Base-by-base conservation (phyloP, 2,113 vertebrate genomes). In the Aphyosemion australe region DNA sequence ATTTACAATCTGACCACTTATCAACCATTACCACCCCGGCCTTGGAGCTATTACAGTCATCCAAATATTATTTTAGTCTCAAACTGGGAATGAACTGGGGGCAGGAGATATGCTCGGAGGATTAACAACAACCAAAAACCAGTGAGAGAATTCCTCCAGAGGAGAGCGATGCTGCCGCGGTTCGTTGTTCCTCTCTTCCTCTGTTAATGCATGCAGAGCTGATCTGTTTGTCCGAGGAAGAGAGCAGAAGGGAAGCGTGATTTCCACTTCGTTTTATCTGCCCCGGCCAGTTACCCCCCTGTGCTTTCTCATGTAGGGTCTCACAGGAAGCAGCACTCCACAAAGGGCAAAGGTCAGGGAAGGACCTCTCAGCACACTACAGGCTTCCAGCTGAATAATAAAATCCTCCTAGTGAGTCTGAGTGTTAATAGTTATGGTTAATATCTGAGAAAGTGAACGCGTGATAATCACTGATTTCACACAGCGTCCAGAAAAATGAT, bases 221-320 rank as follows among this genome's bases (percentile, higher is more conserved):
- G 86, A 86, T 84, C 64, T 82, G 83, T 90, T 85, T 88, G 83
- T 87, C 78, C 62, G 83, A 90, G 90, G 89, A 87, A 88, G 84
- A 84, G 84, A 87, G 78, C 72, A 70, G 82, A 88, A 72, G 86
- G 88, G 84, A 91, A 90, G 87, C 79, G 75, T 84, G 86, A 87
- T 90, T 92, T 92, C 90, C 90, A 92, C 84, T 84, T 14, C 72
- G 62, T 88, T 90, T 91, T 91, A 92, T 91, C 90, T 90, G 84
- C 73, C 87, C 60, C 61, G 64, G 80, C 79, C 84, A 82, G 87
- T 64, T 70, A 80, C 76, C 69, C 68, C 53, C 56, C 46, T 69
- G 81, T 60, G 84, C 81, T 81, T 83, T 83, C 84, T 80, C 78
- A 83, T 78, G 85, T 62, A 54, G 79, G 80, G 79, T 89, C 89